These are phyloP conservation scores for Ceuthmochares aereus DNA, from an alignment of 2,113 vertebrate species.

Conservation along the genomic window DNA sequence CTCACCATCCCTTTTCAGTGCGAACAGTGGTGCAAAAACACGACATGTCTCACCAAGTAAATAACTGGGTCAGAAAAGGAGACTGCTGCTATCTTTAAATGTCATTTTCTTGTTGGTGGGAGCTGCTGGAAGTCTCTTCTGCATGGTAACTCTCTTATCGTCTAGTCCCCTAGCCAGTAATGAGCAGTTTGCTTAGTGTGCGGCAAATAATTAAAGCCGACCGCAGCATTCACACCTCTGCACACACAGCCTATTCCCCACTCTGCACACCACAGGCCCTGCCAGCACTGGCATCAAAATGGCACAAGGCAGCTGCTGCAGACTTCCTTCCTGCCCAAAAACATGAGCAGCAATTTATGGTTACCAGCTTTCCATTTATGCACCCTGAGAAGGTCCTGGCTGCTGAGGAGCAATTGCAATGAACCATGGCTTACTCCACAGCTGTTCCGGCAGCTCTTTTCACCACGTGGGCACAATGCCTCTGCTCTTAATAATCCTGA, in stretches of 20 bases:
- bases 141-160: not conserved
- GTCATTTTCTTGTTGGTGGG: not conserved
- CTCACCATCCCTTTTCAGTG: not conserved
- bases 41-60: not conserved
- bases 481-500: not conserved
- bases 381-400: not conserved
- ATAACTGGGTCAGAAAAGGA: not conserved
- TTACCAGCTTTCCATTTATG: not conserved
- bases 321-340: not conserved
- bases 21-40: not conserved
- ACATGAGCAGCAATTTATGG: not conserved
- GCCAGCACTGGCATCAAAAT: not conserved
- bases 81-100: not conserved
- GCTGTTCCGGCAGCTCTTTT: not conserved
- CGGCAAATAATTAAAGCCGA: not conserved
- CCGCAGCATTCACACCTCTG: not conserved
- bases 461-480: rapidly evolving
- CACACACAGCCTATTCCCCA: not conserved
- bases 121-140: not conserved
- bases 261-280: rapidly evolving
- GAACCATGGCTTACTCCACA: not conserved
- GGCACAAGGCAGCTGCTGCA: not conserved
- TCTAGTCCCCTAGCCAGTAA: not conserved
- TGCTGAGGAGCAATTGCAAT: not conserved
- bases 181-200: not conserved